phyloP scores from a whole-genome alignment of 2,888 invertebrate genomes.

The Epiblema foenella region DNA sequence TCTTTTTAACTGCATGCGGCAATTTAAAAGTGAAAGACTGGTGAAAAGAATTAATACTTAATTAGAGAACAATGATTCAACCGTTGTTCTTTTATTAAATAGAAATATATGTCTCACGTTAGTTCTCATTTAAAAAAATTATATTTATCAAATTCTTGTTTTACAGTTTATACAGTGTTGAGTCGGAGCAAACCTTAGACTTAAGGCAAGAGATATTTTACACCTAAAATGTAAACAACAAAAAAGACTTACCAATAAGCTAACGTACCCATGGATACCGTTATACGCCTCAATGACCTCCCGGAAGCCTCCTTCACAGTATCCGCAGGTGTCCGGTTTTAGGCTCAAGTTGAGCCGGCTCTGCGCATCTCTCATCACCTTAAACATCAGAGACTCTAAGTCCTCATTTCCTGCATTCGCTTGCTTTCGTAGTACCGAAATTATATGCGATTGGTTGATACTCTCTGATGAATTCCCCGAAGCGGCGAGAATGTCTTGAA shows the following conservation, averaged over 20 bases:
- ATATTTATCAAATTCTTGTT: too few relatives aligned
- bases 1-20: too few relatives aligned
- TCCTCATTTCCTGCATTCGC: slow-evolving; percentile 63
- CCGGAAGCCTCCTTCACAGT: slow-evolving; percentile 86
- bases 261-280: slow-evolving; percentile 92
- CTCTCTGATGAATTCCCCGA: slow-evolving; percentile 72
- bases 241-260: slow-evolving; percentile 87
- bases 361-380: slow-evolving; percentile 73
- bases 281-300: slow-evolving; percentile 87
- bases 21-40: too few relatives aligned
- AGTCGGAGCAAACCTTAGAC: too few relatives aligned
- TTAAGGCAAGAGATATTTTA: too few relatives aligned
- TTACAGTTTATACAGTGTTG: too few relatives aligned
- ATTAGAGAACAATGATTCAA: too few relatives aligned
- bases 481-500: slow-evolving; percentile 77
- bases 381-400: slow-evolving; percentile 67
- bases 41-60: too few relatives aligned
- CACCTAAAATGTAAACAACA: neutral
- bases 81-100: too few relatives aligned
- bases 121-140: too few relatives aligned
- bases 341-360: slow-evolving; percentile 64
- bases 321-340: slow-evolving; percentile 73
- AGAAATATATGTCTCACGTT: too few relatives aligned
- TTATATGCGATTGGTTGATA: slow-evolving; percentile 73
- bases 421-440: slow-evolving; percentile 70